Base-by-base conservation (phyloP, 92 coral and sea anemone genomes). In the Hydrozoanthus gracilis region DNA sequence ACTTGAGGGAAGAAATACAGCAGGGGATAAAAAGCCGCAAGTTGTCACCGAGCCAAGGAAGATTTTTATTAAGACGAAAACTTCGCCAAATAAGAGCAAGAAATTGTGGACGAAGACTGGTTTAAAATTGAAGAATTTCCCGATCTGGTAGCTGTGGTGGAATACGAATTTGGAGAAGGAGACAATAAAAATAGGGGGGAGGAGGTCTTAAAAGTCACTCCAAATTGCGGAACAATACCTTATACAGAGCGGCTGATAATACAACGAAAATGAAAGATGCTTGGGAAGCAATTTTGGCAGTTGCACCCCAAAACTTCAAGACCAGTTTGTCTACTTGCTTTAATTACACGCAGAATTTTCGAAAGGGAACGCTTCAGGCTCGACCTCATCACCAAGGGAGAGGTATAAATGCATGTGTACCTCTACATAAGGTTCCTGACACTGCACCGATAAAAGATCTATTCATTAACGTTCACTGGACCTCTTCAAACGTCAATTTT, bases 141-240 rank as follows among this genome's bases (percentile, higher is more conserved):
- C 46, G 83, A 88, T 48, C 79, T 88, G 39, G 90, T 71, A 44
- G 72, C 90, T 14, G 48, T 88, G 18, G 46, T 71, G 66, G 90
- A 82, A 39, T 82, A 82, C 65, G 88, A 88, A 70, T 79, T 88
- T 51, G 84, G 91, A 10, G 90, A 82, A 83, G 88, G 89, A 18
- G 83, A 73, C 83, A 66, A 55, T 54, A 87, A 62, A 88, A 52
- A 86, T 62, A 70, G 60, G 48, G 89, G 15, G 93, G 91, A 15
- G 93, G 93, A 6, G 88, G 91, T 67, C 85, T 87, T 3, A 87
- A 86, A 76, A 86, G 92, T 77, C 92, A 90, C 46, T 17, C 92
- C 45, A 86, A 79, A 51, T 76, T 90, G 47, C 87, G 50, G 17
- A 86, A 86, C 44, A 87, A 90, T 27, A 56, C 79, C 4, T 66